Conservation (phyloP, 2,113 vertebrate genomes). For the Tachysurus fulvidraco region DNA sequence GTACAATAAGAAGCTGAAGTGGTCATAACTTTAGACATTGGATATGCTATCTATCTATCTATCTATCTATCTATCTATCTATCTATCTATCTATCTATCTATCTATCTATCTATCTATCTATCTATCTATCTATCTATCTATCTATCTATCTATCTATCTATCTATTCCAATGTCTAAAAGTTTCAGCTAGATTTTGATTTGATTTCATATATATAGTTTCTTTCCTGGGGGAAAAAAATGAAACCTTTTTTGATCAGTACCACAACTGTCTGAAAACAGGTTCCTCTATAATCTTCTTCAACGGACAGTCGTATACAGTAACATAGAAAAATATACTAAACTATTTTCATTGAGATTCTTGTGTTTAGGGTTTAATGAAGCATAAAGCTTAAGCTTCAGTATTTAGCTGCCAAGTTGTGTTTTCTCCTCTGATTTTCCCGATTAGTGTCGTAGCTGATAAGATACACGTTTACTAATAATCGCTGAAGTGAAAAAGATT, state of each 20-base stretch:
- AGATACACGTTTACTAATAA: neutral
- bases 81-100: too few species aligned
- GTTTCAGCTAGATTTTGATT: neutral
- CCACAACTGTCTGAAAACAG: neutral
- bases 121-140: too few species aligned
- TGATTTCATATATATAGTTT: neutral
- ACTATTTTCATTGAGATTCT: neutral
- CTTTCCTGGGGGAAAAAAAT: neutral
- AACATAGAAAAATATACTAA: neutral
- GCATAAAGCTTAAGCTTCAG: constrained; percentile 5
- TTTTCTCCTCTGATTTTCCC: neutral
- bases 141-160: too few species aligned
- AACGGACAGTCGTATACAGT: neutral
- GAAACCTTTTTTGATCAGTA: neutral
- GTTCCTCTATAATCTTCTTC: neutral
- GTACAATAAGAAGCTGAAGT: neutral
- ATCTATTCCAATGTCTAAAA: neutral
- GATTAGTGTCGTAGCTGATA: neutral
- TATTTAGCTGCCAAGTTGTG: neutral
- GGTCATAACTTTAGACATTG: too few species aligned
- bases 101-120: too few species aligned
- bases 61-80: too few species aligned
- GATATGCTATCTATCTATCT: too few species aligned
- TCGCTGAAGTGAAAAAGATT: constrained; percentile 41
- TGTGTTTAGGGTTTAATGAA: neutral